Base-by-base conservation (phyloP, 2,797 vertebrate species). In the Neomorphus geoffroyi region DNA sequence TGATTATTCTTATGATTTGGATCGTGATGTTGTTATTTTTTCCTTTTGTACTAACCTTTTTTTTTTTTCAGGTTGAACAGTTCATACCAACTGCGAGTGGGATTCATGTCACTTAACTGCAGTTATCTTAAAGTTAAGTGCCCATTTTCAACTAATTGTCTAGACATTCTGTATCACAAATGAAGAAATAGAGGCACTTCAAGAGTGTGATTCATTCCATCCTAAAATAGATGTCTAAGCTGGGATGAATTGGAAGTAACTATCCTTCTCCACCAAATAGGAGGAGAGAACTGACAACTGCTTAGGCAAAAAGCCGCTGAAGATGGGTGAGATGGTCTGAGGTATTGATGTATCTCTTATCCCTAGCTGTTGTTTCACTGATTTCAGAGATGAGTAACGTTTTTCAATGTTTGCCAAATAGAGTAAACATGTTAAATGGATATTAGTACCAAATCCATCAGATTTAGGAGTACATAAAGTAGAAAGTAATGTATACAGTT, bases 81-180 rank as follows among this genome's bases (percentile, higher is more conserved):
- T 71, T 94, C 53, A 46, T 58, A 27, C 33, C 46, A 48, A 26
- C 60, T 64, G 30, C 51, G 51, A 84, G n/a, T 87, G 56, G 54
- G 46, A 84, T 81, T 69, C 3, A 2, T 92, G 43, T 69, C 50
- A 72, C 46, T 48, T 33, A 45, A 39, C 41, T 81, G 15, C 11
- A 51, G 41, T 60, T 67, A 28, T 60, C 45, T 46, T 69, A 15
- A 89, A 82, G 50, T n/a, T 80, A 66, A 95, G 81, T 71, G 69
- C 53, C 89, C 67, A 1, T 88, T 90, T 92, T 71, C 81, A 83
- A 53, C 60, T 94, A 80, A 93, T 88, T 92, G 91, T 94, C 89
- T 95, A 86, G 89, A 83, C 71, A 22, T 6, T 28, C 26, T 88
- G 27, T 80, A 48, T 60, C 9, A 1, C n/a, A 79, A 71, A 4